Base-by-base conservation (phyloP, 1,140 invertebrate genomes). In the Bombus sibiricus region DNA sequence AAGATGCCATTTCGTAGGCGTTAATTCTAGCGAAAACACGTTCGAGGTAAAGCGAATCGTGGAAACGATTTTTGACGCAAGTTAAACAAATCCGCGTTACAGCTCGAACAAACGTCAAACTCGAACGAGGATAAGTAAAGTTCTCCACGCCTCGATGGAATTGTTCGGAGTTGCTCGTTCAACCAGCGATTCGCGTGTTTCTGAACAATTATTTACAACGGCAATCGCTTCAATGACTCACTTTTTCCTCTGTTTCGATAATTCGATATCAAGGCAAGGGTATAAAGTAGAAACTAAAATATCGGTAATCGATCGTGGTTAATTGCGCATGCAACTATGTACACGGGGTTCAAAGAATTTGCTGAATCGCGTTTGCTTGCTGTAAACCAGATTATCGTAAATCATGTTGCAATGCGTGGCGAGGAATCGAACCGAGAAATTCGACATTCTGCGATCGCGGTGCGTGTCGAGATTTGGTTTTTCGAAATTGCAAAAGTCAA, bases 361-460 rank as follows among this genome's bases (percentile, higher is more conserved):
- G 32, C 47, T 37, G 41, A 57, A 75, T 75, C 43, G 43, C 47
- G 28, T 75, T 75, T 75, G 47, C n/a, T 3, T 1, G 43, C 3
- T 34, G n/a, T 43, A 75, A 57, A 75, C 22, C 43, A 28, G 73
- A 75, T 75, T 75, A 57, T 25, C 73, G 32, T 37, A 28, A 57
- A 75, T 47, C 47, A 28, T 15, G 73, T 57, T 1, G 3, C 73
- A 22, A 2, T 4, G 10, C 32, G 73, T 75, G 41, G 22, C 43
- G 47, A 18, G 39, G 13, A 72, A 71, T 13, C 69, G 39, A 32
- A 57, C 53, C 41, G 43, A 28, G 47, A 47, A 75, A 75, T 75
- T 57, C 47, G 34, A 75, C 37, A 28, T 22, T 12, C 15, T 18
- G 28, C 41, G 32, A 74, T 74, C 41, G 12, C 43, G 9, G 1